Percentiles rank a stretch among this genome's conserved stretches.
phyloP scores from a whole-genome alignment of 1,140 invertebrate species.

The Orchesella cincta region DNA sequence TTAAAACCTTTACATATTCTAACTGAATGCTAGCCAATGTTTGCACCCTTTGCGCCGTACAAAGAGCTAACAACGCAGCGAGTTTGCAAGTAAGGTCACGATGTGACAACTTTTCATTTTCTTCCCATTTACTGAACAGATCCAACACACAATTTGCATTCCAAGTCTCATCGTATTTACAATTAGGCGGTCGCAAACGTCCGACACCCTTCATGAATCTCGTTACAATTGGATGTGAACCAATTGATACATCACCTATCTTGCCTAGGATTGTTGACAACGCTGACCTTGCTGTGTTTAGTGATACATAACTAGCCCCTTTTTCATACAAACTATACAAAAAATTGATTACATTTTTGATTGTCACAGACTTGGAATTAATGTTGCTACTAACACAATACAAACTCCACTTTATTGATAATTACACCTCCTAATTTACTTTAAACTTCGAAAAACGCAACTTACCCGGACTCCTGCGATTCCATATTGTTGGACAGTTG shows the following conservation, averaged over 20 bases:
- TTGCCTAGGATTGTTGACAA: neutral
- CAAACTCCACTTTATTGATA: too few relatives aligned
- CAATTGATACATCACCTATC: neutral
- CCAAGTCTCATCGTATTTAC: neutral
- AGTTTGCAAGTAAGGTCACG: neutral
- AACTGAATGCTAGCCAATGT: neutral
- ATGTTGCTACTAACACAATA: too few relatives aligned
- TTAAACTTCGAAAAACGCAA: too few relatives aligned
- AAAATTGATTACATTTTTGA: too few relatives aligned
- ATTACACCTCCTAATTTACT: too few relatives aligned
- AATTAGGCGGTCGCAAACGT: neutral
- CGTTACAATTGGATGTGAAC: neutral
- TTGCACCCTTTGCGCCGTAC: neutral
- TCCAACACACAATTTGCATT: neutral
- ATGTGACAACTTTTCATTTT: neutral
- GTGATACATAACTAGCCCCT: neutral
- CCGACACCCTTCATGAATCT: neutral
- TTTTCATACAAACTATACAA: neutral
- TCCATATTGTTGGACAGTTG: too few relatives aligned
- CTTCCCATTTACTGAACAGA: neutral
- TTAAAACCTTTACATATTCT: neutral
- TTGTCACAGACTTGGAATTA: too few relatives aligned
- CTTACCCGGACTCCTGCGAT: too few relatives aligned
- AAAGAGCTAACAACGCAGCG: neutral
- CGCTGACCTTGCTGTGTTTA: slow-evolving; percentile 1